A percentile compares a stretch with the other conserved stretches of the same genome.
phyloP scores from a whole-genome alignment of 1,140 invertebrate genomes.

The Apocrypta bakeri region DNA sequence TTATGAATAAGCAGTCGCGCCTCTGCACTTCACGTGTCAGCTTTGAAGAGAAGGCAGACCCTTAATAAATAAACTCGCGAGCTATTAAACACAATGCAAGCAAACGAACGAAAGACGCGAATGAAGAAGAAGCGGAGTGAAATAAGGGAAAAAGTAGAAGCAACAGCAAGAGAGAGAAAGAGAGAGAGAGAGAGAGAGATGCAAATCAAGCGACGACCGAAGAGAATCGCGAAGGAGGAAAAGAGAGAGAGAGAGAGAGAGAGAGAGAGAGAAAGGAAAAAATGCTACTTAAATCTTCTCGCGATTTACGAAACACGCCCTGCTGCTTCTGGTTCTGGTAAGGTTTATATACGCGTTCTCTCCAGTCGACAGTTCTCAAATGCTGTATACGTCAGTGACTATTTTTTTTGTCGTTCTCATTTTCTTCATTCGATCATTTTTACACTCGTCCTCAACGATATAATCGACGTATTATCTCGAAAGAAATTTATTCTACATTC shows the following conservation, averaged over 20 bases:
- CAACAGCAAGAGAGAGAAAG: neutral
- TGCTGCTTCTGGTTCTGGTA: neutral
- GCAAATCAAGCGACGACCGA: conserved; percentile 40
- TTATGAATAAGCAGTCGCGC: neutral
- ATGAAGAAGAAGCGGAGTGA: neutral
- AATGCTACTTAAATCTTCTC: conserved; percentile 24
- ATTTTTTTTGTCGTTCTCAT: too few relatives aligned
- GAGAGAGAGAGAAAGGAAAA: conserved; percentile 42
- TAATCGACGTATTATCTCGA: too few relatives aligned
- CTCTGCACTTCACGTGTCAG: neutral
- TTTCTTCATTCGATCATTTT: too few relatives aligned
- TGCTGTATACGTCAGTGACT: too few relatives aligned
- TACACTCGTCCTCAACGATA: too few relatives aligned
- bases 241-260: conserved; percentile 29
- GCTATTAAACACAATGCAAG: conserved; percentile 29
- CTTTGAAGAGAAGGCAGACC: neutral
- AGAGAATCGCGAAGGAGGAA: conserved; percentile 13
- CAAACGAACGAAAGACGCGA: conserved; percentile 38
- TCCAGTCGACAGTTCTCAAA: too few relatives aligned
- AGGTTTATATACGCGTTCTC: too few relatives aligned
- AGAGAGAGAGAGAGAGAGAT: conserved; percentile 27
- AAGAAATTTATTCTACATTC: too few relatives aligned
- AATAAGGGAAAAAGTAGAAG: neutral
- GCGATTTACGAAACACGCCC: conserved; percentile 2
- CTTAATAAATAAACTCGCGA: conserved; percentile 33